Evolutionary conservation across 2,113 vertebrate genomes (phyloP).

Genomic region (Oryzias woworae): DNA sequence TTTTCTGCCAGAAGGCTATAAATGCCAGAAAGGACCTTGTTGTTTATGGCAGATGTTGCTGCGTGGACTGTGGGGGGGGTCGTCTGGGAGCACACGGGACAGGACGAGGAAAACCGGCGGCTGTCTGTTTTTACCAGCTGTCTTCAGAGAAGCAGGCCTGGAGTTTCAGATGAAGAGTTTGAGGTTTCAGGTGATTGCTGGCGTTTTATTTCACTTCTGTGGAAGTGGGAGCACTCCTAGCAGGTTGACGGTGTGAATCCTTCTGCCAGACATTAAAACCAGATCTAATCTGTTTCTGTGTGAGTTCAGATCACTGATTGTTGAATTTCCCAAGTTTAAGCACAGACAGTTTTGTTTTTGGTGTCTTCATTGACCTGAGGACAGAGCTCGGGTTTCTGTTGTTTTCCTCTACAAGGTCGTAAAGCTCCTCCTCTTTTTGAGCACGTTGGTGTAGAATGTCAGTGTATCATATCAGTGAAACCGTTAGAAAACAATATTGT

Average conservation of each 20-base stretch:
- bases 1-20: slow-evolving; percentile 59
- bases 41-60: slow-evolving; percentile 56
- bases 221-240: slow-evolving; percentile 17
- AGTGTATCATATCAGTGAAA: not conserved
- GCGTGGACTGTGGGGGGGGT: slow-evolving; percentile 20
- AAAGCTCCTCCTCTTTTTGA: slow-evolving; percentile 37
- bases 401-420: slow-evolving; percentile 27
- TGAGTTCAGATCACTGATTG: slow-evolving; percentile 4
- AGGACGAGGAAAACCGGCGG: slow-evolving; percentile 30
- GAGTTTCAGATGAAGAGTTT: no score
- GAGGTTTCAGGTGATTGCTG: slow-evolving; percentile 38
- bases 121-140: slow-evolving; percentile 36
- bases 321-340: slow-evolving; percentile 31
- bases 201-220: slow-evolving; percentile 6
- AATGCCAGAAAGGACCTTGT: slow-evolving; percentile 67
- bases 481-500: no score
- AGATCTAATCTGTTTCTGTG: slow-evolving; percentile 9
- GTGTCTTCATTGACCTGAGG: slow-evolving; percentile 32
- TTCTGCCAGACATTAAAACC: not conserved
- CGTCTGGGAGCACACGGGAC: slow-evolving; percentile 23
- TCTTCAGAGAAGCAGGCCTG: slow-evolving; percentile 33
- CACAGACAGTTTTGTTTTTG: slow-evolving; percentile 40
- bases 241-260: not conserved
- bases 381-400: slow-evolving; percentile 36
- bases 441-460: not conserved